These are phyloP conservation scores for Rhingia campestris DNA, from an alignment of 2,888 invertebrate species.

Conservation along the genomic window DNA sequence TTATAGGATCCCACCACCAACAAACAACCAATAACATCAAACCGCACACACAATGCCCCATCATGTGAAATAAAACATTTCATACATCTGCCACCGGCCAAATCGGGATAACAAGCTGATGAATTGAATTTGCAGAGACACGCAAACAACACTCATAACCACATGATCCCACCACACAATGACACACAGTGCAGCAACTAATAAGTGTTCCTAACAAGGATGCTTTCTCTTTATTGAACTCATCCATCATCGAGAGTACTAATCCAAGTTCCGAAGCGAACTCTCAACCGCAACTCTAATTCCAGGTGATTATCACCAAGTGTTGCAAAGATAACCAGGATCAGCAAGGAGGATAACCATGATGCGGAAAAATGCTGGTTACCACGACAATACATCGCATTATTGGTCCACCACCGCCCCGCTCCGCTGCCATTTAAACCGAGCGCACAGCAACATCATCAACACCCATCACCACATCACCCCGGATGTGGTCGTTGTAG, in stretches of 20 bases:
- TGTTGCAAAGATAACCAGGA: slow-evolving; percentile 51
- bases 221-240: slow-evolving; percentile 61
- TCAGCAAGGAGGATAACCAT: slow-evolving; percentile 8
- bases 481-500: slow-evolving; percentile 65
- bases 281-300: slow-evolving; percentile 67
- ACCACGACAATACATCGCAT: slow-evolving; percentile 60
- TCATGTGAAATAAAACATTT: slow-evolving; percentile 68
- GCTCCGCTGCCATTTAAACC: slow-evolving; percentile 41
- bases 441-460: slow-evolving; percentile 48
- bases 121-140: slow-evolving; percentile 49
- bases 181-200: slow-evolving; percentile 11
- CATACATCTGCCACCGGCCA: slow-evolving; percentile 62
- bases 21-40: background rate
- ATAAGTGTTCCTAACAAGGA: slow-evolving; percentile 62
- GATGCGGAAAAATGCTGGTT: slow-evolving; percentile 40
- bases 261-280: slow-evolving; percentile 50
- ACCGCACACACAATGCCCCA: slow-evolving; percentile 10
- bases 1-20: slow-evolving; percentile 40
- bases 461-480: slow-evolving; percentile 66
- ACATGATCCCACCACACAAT: slow-evolving; percentile 61
- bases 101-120: slow-evolving; percentile 73
- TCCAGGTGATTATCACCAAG: slow-evolving; percentile 74
- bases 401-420: slow-evolving; percentile 49
- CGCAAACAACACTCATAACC: slow-evolving; percentile 66
- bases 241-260: slow-evolving; percentile 66